A percentile compares a stretch with the other conserved stretches of the same genome.
Conservation (phyloP, 2,797 vertebrate species). For the Aphelocoma californica region DNA sequence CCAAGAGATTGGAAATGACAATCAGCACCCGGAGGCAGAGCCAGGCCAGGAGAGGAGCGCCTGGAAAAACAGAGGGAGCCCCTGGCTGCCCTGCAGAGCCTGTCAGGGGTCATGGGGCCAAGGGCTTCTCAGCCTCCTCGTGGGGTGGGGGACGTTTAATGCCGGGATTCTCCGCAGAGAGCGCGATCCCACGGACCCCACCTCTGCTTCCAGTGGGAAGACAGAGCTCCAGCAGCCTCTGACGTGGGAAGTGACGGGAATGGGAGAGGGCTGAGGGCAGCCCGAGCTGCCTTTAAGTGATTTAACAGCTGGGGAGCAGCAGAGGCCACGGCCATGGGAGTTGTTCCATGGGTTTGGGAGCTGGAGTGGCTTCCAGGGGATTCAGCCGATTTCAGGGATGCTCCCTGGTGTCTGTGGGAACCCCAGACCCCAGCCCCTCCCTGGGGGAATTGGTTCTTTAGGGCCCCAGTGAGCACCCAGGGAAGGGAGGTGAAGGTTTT, state of each 20-base stretch:
- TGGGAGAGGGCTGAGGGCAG: background rate
- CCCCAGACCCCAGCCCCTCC: rapidly evolving
- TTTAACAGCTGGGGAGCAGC: slow-evolving; percentile 18
- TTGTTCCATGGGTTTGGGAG: background rate
- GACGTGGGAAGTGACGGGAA: slow-evolving; percentile 19
- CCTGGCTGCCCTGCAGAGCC: background rate
- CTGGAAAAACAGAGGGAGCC: slow-evolving; percentile 51
- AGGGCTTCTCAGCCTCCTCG: background rate
- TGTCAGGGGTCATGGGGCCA: background rate
- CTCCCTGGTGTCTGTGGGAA: background rate
- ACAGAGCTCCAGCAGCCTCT: background rate
- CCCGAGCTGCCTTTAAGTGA: background rate
- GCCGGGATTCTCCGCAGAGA: background rate
- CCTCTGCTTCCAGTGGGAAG: background rate
- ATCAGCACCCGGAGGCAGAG: background rate
- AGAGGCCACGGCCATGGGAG: background rate
- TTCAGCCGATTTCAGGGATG: background rate
- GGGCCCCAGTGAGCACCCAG: background rate
- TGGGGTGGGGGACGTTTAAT: background rate
- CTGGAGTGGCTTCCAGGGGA: background rate
- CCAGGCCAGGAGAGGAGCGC: background rate
- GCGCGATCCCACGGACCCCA: slow-evolving; percentile 42
- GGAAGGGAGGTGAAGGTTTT: background rate
- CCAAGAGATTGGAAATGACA: slow-evolving; percentile 59
- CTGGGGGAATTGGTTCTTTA: background rate